Base-by-base conservation (phyloP, 2,797 vertebrate genomes). In the Scomberomorus guttatus region DNA sequence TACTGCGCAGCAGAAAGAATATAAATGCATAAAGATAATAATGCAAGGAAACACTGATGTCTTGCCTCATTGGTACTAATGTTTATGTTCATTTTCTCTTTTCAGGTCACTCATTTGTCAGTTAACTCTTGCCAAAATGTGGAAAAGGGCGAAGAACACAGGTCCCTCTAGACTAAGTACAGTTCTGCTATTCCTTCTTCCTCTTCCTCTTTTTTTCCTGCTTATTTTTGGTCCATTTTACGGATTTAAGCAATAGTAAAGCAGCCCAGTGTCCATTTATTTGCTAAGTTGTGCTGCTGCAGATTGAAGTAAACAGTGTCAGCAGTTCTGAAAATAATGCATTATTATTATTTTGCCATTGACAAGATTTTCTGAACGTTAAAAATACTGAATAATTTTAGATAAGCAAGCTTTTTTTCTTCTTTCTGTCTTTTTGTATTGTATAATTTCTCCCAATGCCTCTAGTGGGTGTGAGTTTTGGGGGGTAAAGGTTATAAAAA, bases 111-210 rank as follows among this genome's bases (percentile, higher is more conserved):
- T 14, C 20, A 17, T 29, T 15, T 66, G 67, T 57, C 61, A 27
- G 27, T 15, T 29, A 39, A 66, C 32, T 9, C 12, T n/a, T 18
- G 50, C 25, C 79, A 92, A 88, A 77, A 95, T 95, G 94, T 93
- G 89, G 91, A 95, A 92, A 79, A 90, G 80, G 56, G 24, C 66
- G 8, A 92, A 89, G 68, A 83, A 62, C 66, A 27, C 76, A 0
- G 89, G 87, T 14, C 24, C 71, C 32, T 68, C 55, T 60, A 93
- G 85, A 83, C 77, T 75, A 91, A 87, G 93, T 95, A 92, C 10
- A 70, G 79, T 55, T 79, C 12, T 54, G 9, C 27, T 70, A 7
- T 62, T 48, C 13, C 3, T 20, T 39, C 22, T 55, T 51, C 6
- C 48, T 50, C 20, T 39, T 44, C 3, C 22, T 15, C 34, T 42